Evolutionary conservation across 2,113 vertebrate species (phyloP), one percentile per base, ranked within the genome.

Genomic region (Zosterops japonicus): DNA sequence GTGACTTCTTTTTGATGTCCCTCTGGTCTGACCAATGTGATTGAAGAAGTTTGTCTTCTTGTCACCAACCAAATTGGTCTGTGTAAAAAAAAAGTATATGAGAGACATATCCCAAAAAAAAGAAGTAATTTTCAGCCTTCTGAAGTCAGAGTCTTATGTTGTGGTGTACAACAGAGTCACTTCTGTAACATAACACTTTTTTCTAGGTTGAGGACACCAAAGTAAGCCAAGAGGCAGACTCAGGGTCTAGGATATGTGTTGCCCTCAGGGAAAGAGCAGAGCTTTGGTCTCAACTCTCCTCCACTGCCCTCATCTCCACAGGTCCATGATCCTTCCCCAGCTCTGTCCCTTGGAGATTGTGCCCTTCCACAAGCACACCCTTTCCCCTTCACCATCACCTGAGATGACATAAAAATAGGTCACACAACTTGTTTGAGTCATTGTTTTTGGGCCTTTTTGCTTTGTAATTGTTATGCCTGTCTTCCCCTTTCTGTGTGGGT

Each of bases 321-420:
- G 20, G 23, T 33, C 25, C 3, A 4, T 35, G 28, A 55, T 46
- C 41, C 24, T 83, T 83, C 28, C 14, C 22, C 6, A 93, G 41
- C 14, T 31, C 31, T 18, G 22, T 57, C 2, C 14, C 41, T 65
- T 0, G 1, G 36, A 57, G 39, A 39, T 39, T 39, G 39, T 39
- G 12, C 29, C 0, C 0, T 47, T n/a, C 33, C 2, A 0, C 27
- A n/a, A 36, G 17, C 21, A 61, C 17, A 65, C 1, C 1, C 7
- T 1, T 88, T 39, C 50, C 29, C 53, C 41, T 74, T 20, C 1
- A 1, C 17, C 22, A 31, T 90, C n/a, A 77, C 28, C 28, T 77
- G 41, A 69, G 14, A 18, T 10, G 22, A 77, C 28, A 56, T 9
- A 49, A 77, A 70, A 83, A 60, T 12, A 75, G 19, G 11, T 71